Evolutionary conservation across 2,888 invertebrate genomes (phyloP), one percentile per base, ranked within the genome.

Genomic region (Pristionchus fissidentatus): DNA sequence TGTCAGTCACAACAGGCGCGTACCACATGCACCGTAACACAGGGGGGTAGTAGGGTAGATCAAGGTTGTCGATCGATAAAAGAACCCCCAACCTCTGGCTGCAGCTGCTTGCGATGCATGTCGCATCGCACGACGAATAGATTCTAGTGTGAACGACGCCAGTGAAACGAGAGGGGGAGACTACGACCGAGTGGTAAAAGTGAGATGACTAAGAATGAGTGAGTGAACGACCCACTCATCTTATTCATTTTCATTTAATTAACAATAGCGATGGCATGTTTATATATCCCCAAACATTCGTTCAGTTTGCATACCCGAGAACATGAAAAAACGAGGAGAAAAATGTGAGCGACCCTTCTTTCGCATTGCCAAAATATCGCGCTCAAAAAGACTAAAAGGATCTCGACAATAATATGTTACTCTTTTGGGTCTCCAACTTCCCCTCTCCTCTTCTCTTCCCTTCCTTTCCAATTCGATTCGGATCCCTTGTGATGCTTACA

Each of bases 401-500:
- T 22, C 66, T 22, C 35, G 38, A 38, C 38, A n/a, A 66, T 66
- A 66, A 66, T 29, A 35, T 22, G 22, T n/a, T 22, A 38, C 66
- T 66, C 35, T 66, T 66, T 66, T 38, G n/a, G 35, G 35, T 66
- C 38, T 66, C 38, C 38, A 22, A 29, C 29, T 52, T 35, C 66
- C 38, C 66, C 66, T 38, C 35, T 66, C 66, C 66, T 35, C 62
- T 10, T 26, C 60, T 29, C 60, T 60, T 60, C 60, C 19, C 62
- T 15, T 35, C 35, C 62, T 66, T 66, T 66, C 66, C 66, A 66
- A 66, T 66, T 66, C 66, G 66, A 66, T 66, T 66, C 66, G 66
- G 66, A 66, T 66, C 66, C 66, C 66, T 66, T 66, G 66, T 66
- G 66, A 66, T 66, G 66, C 66, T 38, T 66, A 66, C 66, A 66